These are phyloP conservation scores for Lemur catta DNA, from an alignment of 2,797 vertebrate genomes.

Conservation along the genomic window DNA sequence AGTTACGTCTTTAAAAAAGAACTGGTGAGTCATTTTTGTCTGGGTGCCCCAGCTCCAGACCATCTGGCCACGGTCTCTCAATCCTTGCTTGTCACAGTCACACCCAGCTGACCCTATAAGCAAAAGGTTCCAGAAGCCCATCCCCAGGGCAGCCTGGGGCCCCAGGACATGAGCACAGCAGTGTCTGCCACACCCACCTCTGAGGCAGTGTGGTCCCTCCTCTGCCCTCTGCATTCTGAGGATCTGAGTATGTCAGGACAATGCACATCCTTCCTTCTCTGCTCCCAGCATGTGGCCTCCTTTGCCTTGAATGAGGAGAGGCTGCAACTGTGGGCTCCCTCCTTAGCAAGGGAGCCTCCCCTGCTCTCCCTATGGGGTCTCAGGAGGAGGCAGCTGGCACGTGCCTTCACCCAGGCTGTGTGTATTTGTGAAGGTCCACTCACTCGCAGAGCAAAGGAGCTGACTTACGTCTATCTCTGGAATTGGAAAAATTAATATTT, in stretches of 20 bases:
- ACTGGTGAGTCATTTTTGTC: constrained; percentile 33
- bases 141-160: neutral
- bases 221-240: neutral
- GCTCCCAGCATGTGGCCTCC: neutral
- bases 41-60: neutral
- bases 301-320: neutral
- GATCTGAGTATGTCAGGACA: neutral
- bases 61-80: neutral
- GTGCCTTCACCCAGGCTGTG: neutral
- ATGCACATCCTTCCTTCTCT: neutral
- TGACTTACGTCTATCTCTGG: neutral
- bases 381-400: neutral
- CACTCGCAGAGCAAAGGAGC: neutral
- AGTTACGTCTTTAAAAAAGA: constrained; percentile 44
- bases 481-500: neutral
- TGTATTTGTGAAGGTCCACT: neutral
- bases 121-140: neutral
- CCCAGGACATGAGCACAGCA: neutral
- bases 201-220: neutral
- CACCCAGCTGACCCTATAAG: neutral
- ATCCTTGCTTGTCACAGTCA: neutral
- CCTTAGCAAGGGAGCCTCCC: neutral
- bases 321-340: neutral
- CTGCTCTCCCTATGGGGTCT: neutral
- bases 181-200: neutral